A percentile compares a stretch with the other conserved stretches of the same genome.
Conservation (phyloP, 2,888 invertebrate genomes). For the Notodonta dromedarius region DNA sequence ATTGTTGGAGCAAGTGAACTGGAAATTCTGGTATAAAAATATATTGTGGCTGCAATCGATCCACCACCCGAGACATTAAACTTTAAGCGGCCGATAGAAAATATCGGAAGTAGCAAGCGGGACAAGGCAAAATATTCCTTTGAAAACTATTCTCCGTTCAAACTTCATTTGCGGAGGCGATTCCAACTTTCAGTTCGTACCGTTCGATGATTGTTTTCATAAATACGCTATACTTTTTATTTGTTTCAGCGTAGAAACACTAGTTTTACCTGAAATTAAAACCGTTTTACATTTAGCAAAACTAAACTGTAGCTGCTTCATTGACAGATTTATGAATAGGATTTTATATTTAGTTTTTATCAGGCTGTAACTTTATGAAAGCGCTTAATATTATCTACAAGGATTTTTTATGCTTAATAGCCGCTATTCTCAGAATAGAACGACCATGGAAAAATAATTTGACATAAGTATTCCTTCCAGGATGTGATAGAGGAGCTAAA, state of each 20-base stretch:
- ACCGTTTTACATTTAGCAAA: too few relatives aligned
- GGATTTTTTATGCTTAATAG: too few relatives aligned
- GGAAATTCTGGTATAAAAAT: conserved; percentile 74
- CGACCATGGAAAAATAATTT: too few relatives aligned
- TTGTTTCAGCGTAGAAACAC: background rate
- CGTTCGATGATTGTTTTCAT: conserved; percentile 43
- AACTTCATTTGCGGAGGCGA: conserved; percentile 58
- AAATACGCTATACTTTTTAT: conserved; percentile 18
- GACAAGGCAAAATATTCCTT: conserved; percentile 71
- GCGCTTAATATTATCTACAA: too few relatives aligned
- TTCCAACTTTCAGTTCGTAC: conserved; percentile 46
- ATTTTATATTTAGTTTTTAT: too few relatives aligned
- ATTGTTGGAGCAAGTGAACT: conserved; percentile 57
- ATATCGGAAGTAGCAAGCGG: conserved; percentile 64
- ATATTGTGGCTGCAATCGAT: conserved; percentile 70
- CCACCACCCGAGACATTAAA: conserved; percentile 68
- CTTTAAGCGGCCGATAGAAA: conserved; percentile 66
- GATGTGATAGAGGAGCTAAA: too few relatives aligned
- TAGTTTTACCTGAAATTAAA: background rate
- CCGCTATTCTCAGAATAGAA: too few relatives aligned
- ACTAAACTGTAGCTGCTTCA: too few relatives aligned
- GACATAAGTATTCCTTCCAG: too few relatives aligned
- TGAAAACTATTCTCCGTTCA: conserved; percentile 59
- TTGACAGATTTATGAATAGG: too few relatives aligned
- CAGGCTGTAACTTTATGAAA: too few relatives aligned